Evolutionary conservation across 2,888 invertebrate species (phyloP), one percentile per base, ranked within the genome.

Genomic region (Cremastinae sp.): DNA sequence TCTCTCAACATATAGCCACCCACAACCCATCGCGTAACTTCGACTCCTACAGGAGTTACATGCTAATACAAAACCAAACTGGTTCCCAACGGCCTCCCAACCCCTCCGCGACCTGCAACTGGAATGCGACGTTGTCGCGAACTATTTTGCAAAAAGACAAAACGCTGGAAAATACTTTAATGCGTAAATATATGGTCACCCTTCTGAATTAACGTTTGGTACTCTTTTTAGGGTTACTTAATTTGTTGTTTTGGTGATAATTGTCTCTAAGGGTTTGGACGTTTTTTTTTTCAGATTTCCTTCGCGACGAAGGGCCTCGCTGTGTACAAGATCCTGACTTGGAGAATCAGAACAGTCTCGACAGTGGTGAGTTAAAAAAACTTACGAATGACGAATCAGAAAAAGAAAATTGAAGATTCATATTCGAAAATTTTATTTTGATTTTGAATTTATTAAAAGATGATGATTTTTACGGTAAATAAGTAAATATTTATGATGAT

Each of bases 51-150:
- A 81, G 87, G 87, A 87, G 87, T 87, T 87, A 87, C 87, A 87
- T 87, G 87, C 87, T 87, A 87, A 87, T 87, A 87, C 87, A 87
- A 87, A 87, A 87, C 87, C 87, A 85, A 87, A 87, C 86, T 85
- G 84, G 84, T 84, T 83, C 83, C 84, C 84, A 82, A 80, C 85
- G 83, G 83, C 83, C 78, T 73, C 80, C 59, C 71, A 47, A 79
- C 79, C 75, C 69, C 20, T 49, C 53, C 39, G 37, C 61, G 59
- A 59, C 59, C 45, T 53, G 45, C 43, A 20, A 61, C 64, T 16
- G 18, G 73, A 20, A 62, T 70, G 41, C 61, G 43, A 61, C 39
- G 58, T 43, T 41, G 69, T 69, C 58, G 61, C 39, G 49, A 64
- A 22, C 39, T 53, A 53, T 41, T 43, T 16, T 12, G 16, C n/a